Conservation (phyloP, 2,797 vertebrate genomes). For the Morus bassanus region DNA sequence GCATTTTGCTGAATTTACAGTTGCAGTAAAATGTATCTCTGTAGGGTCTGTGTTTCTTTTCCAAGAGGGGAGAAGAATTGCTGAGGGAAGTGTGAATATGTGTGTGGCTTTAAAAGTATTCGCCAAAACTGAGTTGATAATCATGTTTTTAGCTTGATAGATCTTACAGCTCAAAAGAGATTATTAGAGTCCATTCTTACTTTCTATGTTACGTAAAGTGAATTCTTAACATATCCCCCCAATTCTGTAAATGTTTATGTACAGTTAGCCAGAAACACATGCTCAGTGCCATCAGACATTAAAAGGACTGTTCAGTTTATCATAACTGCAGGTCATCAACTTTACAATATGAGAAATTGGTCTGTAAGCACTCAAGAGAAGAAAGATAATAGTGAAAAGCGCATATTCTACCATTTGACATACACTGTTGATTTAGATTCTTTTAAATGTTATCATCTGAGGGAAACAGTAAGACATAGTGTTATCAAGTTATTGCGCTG, state of each 20-base stretch:
- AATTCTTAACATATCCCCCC: background rate
- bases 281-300: background rate
- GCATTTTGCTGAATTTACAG: background rate
- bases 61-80: background rate
- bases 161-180: background rate
- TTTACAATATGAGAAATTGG: rapidly evolving
- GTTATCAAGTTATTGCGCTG: background rate
- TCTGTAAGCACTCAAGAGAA: background rate
- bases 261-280: background rate
- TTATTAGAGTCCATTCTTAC: background rate
- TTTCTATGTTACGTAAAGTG: background rate
- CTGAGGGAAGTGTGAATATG: background rate
- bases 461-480: background rate
- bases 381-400: background rate
- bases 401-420: background rate
- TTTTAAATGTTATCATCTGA: background rate
- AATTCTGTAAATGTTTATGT: rapidly evolving
- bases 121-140: background rate
- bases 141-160: background rate
- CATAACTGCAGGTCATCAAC: background rate
- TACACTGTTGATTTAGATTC: rapidly evolving
- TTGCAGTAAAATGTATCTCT: background rate
- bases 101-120: background rate
- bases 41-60: background rate
- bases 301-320: too few species aligned